Percentiles rank a stretch among this genome's conserved stretches.
These are phyloP conservation scores for Gulo gulo DNA, from an alignment of 2,113 vertebrate species.

Conservation along the genomic window DNA sequence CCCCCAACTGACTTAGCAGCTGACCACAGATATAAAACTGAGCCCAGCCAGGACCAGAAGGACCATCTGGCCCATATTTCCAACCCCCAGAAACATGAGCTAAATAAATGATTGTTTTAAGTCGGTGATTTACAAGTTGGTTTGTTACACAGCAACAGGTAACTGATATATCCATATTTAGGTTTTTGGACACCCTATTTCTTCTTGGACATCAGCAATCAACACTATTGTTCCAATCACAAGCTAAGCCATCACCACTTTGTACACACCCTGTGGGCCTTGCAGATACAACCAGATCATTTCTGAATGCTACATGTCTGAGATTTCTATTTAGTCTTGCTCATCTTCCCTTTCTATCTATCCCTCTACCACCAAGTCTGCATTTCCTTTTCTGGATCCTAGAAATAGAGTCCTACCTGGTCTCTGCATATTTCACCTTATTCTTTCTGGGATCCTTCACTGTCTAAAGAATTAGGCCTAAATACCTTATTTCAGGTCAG, in stretches of 20 bases:
- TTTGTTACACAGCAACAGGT: conserved; percentile 27
- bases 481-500: neutral
- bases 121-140: neutral
- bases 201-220: neutral
- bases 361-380: neutral
- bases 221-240: neutral
- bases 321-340: neutral
- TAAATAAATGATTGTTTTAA: neutral
- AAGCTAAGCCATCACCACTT: neutral
- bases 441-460: neutral
- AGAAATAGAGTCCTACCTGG: neutral
- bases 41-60: neutral
- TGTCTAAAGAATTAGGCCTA: neutral
- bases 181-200: neutral
- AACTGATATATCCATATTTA: neutral
- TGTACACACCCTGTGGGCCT: neutral
- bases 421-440: neutral
- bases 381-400: neutral
- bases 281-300: neutral
- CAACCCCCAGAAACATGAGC: neutral
- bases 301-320: neutral
- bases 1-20: neutral
- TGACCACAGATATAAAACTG: neutral
- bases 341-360: neutral
- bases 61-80: neutral